Conservation (phyloP, 2,113 vertebrate genomes). For the Phoxinus phoxinus region DNA sequence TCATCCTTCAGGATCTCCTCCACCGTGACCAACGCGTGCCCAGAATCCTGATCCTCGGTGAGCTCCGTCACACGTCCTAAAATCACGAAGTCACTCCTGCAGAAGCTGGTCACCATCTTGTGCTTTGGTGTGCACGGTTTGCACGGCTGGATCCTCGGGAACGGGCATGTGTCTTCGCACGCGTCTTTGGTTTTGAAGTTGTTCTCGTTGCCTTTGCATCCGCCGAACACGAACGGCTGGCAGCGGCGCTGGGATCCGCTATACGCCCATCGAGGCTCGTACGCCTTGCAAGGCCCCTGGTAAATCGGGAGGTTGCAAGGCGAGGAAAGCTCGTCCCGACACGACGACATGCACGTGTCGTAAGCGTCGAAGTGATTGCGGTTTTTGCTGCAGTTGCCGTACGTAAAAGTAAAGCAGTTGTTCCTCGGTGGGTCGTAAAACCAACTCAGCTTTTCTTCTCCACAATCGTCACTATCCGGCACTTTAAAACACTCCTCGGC, state of each 20-base stretch:
- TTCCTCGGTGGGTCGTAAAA: slow-evolving; percentile 89
- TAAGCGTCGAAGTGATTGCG: slow-evolving; percentile 86
- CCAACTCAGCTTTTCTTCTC: slow-evolving; percentile 88
- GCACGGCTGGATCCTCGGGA: slow-evolving; percentile 85
- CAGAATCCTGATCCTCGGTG: slow-evolving; percentile 86
- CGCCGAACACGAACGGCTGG: slow-evolving; percentile 92
- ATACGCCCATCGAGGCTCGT: slow-evolving; percentile 92
- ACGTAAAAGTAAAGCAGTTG: slow-evolving; percentile 89
- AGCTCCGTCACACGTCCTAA: slow-evolving; percentile 88
- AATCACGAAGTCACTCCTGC: slow-evolving; percentile 93
- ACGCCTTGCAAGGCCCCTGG: slow-evolving; percentile 93
- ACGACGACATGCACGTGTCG: slow-evolving; percentile 87
- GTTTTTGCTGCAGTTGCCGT: slow-evolving; percentile 82
- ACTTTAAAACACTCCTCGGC: slow-evolving; percentile 84
- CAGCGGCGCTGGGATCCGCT: slow-evolving; percentile 83
- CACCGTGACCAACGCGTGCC: slow-evolving; percentile 87
- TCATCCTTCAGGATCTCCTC: slow-evolving; percentile 97
- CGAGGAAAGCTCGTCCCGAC: slow-evolving; percentile 84
- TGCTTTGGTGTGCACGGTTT: slow-evolving; percentile 88
- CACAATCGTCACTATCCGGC: slow-evolving; percentile 83
- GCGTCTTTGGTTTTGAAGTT: slow-evolving; percentile 94
- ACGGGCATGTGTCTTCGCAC: slow-evolving; percentile 92
- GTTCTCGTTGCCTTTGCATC: slow-evolving; percentile 94
- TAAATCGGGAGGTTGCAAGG: slow-evolving; percentile 85
- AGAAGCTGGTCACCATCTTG: slow-evolving; percentile 96